Conservation (phyloP, 1,140 invertebrate species). For the Sarcophaga bullata region DNA sequence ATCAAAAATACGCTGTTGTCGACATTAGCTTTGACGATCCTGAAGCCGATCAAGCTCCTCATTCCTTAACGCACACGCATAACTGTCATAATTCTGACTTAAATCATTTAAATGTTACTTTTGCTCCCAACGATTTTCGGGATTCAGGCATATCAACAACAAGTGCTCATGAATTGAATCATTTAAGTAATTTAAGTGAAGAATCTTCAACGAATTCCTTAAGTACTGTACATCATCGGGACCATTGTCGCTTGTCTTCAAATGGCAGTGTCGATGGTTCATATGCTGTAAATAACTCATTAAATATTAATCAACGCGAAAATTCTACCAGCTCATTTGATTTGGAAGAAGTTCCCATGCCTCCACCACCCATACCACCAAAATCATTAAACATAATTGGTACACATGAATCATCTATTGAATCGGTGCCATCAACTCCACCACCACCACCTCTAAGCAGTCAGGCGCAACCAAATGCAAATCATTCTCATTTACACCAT, state of each 20-base stretch:
- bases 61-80: slow-evolving; percentile 55
- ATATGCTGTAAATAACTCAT: slow-evolving; percentile 42
- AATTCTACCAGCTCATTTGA: slow-evolving; percentile 60
- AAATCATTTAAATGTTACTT: slow-evolving; percentile 50
- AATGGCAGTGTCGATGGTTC: slow-evolving; percentile 57
- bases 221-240: slow-evolving; percentile 59
- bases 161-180: slow-evolving; percentile 60
- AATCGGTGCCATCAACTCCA: slow-evolving; percentile 51
- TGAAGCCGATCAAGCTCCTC: slow-evolving; percentile 61
- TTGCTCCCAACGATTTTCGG: slow-evolving; percentile 60
- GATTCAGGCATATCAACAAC: slow-evolving; percentile 64
- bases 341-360: slow-evolving; percentile 61
- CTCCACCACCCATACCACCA: slow-evolving; percentile 61
- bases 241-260: slow-evolving; percentile 59
- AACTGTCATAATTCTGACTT: slow-evolving; percentile 51
- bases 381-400: slow-evolving; percentile 55
- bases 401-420: slow-evolving; percentile 45
- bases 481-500: slow-evolving; percentile 41
- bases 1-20: slow-evolving; percentile 62
- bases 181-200: slow-evolving; percentile 61
- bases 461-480: slow-evolving; percentile 47
- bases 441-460: slow-evolving; percentile 44
- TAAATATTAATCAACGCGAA: slow-evolving; percentile 61
- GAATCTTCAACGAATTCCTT: slow-evolving; percentile 55
- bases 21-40: slow-evolving; percentile 64